Percentiles rank a stretch among this genome's conserved stretches.
Evolutionary conservation across 2,888 invertebrate species (phyloP).

Genomic region (Agrochola macilenta): DNA sequence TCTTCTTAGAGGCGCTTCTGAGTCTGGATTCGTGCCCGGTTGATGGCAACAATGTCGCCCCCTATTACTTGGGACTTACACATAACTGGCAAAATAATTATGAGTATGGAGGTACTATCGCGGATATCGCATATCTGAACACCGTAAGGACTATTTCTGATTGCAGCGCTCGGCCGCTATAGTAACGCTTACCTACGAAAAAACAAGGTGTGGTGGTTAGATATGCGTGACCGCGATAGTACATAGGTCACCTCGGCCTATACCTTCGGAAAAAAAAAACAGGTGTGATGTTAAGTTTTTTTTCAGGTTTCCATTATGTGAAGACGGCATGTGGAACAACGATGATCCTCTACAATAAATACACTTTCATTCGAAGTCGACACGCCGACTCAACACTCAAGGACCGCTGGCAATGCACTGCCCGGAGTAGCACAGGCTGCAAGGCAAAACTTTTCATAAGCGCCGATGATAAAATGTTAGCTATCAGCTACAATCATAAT

Average conservation of each 20-base stretch:
- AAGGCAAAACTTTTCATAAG: conserved; percentile 15
- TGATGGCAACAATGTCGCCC: not conserved
- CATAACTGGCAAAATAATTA: not conserved
- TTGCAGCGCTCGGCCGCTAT: too few relatives aligned
- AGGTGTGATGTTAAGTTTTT: not conserved
- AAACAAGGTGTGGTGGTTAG: too few relatives aligned
- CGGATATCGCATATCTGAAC: too few relatives aligned
- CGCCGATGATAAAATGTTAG: conserved; percentile 1
- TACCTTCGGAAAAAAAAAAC: not conserved
- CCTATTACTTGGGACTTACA: not conserved
- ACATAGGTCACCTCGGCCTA: not conserved
- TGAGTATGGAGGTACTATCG: not conserved
- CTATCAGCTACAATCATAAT: conserved; percentile 15
- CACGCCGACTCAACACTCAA: too few relatives aligned
- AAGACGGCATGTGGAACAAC: not conserved
- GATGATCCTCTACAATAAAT: conserved; percentile 6
- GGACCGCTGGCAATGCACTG: not conserved
- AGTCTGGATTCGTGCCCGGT: not conserved
- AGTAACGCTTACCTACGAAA: too few relatives aligned
- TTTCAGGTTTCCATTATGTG: conserved; percentile 6
- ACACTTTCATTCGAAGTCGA: not conserved
- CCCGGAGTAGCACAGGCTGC: not conserved
- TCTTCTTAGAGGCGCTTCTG: not conserved
- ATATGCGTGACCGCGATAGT: too few relatives aligned
- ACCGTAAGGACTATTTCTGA: too few relatives aligned